Evolutionary conservation across 1,140 invertebrate genomes (phyloP), one percentile per base, ranked within the genome.

Genomic region (Centruroides sculpturatus): DNA sequence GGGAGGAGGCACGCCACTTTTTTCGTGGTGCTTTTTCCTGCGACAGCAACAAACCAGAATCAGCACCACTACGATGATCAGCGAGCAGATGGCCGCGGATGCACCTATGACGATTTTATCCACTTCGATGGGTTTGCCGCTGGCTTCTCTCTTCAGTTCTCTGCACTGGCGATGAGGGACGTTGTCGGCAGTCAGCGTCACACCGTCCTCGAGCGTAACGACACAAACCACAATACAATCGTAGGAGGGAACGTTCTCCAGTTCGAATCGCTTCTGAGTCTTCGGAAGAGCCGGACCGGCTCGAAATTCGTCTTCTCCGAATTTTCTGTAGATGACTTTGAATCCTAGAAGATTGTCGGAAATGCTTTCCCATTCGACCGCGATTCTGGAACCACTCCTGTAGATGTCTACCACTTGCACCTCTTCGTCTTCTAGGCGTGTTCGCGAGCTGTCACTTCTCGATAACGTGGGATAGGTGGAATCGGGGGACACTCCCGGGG

Each of bases 101-200:
- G 89, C 89, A 10, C 85, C 89, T 67, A 94, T 94, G 35, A 91
- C 92, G 68, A 94, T 90, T 72, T 91, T 92, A 72, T 94, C 91
- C 85, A 93, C 89, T 92, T 73, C 93, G 89, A 50, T 73, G 71
- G 13, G 57, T 50, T 47, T n/a, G 50, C 12, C 54, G 56, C 13
- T 67, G 60, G 51, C 56, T 62, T 56, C 64, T 62, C 63, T 67
- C 11, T 34, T 81, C 12, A 94, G 85, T 76, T 95, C 91, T 47
- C 86, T 80, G 69, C 91, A 95, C 73, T 93, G 89, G 41, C 80
- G 80, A 71, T 85, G 86, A 3, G 88, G 89, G 34, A 93, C 87
- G 48, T 83, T 85, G 59, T 88, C 85, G 12, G 88, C 87, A 34
- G 85, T 89, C 1, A 91, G 48, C 8, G 50, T 81, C 11, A 59